phyloP scores from a whole-genome alignment of 2,888 invertebrate genomes.

The Drosophila multiciliata region DNA sequence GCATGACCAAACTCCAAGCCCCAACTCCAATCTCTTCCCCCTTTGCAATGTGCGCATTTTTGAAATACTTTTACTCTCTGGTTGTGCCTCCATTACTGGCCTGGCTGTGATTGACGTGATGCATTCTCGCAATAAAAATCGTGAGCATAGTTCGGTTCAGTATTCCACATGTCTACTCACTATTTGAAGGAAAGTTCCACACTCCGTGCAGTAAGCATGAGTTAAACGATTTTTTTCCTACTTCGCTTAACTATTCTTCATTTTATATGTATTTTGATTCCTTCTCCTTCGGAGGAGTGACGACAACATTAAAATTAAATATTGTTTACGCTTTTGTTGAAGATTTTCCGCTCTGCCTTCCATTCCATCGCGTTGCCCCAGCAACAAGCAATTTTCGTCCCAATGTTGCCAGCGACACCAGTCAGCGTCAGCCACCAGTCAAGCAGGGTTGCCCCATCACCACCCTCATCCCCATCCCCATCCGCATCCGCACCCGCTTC shows the following conservation, averaged over 20 bases:
- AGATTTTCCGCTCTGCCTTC: conserved; percentile 60
- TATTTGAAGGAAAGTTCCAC: conserved; percentile 37
- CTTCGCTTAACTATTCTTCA: background rate
- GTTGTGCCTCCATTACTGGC: conserved; percentile 25
- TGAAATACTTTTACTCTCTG: conserved; percentile 47
- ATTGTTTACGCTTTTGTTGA: conserved; percentile 65
- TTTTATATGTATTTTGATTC: background rate
- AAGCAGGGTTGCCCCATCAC: background rate
- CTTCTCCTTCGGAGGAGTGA: conserved; percentile 42
- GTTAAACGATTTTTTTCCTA: conserved; percentile 51
- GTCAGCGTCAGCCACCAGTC: conserved; percentile 15
- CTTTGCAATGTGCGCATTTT: conserved; percentile 32
- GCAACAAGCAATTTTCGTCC: conserved; percentile 67
- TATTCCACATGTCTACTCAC: conserved; percentile 15
- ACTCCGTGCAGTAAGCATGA: conserved; percentile 64
- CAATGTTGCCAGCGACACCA: conserved; percentile 53
- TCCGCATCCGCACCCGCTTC: background rate
- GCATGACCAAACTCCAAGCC: conserved; percentile 29
- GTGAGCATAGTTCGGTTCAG: conserved; percentile 19
- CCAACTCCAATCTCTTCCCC: background rate
- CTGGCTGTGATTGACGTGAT: conserved; percentile 53
- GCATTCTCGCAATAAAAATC: conserved; percentile 51
- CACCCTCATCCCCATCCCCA: background rate
- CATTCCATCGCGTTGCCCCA: conserved; percentile 51
- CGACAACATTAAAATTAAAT: conserved; percentile 75